These are phyloP conservation scores for Gallinago stenura DNA, from an alignment of 2,797 vertebrate genomes.

Conservation along the genomic window DNA sequence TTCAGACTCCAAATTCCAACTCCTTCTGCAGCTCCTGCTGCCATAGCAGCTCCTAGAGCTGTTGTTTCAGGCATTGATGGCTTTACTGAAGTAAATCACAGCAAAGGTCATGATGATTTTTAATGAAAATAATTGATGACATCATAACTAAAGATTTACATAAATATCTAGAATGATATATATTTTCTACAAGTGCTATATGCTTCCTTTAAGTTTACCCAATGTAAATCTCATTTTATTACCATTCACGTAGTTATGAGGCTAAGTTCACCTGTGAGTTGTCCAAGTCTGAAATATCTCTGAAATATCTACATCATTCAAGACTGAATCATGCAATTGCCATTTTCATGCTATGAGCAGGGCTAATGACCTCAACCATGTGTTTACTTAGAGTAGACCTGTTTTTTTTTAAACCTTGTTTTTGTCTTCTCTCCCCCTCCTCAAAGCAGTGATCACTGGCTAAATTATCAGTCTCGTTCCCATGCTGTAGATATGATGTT, in stretches of 20 bases:
- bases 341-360: background rate
- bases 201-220: background rate
- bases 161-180: background rate
- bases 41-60: constrained; percentile 96
- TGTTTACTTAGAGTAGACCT: background rate
- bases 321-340: background rate
- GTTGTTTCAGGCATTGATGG: constrained; percentile 98
- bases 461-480: background rate
- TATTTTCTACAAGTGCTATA: background rate
- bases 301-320: background rate
- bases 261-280: background rate
- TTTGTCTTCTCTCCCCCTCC: background rate
- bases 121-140: background rate
- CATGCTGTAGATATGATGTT: background rate
- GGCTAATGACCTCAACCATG: background rate
- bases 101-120: background rate
- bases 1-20: constrained; percentile 94
- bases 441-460: background rate
- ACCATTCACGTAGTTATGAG: background rate
- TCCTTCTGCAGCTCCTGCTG: constrained; percentile 95
- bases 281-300: background rate
- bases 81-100: constrained; percentile 84
- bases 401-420: background rate
- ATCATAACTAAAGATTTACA: background rate
- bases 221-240: background rate